A percentile compares a stretch with the other conserved stretches of the same genome.
Conservation (phyloP, 2,113 vertebrate species). For the Menidia beryllina region DNA sequence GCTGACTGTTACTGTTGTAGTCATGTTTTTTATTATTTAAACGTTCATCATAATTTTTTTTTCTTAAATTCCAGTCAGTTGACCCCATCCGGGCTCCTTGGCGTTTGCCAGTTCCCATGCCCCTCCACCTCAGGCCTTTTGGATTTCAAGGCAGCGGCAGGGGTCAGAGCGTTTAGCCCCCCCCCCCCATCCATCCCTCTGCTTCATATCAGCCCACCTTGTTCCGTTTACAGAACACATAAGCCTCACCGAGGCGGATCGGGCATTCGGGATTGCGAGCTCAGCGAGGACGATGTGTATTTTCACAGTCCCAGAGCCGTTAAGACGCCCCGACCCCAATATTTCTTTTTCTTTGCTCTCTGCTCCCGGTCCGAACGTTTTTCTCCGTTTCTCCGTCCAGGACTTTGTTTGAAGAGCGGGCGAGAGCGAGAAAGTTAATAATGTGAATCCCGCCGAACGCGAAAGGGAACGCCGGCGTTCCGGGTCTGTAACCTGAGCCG, state of each 20-base stretch:
- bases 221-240: constrained; percentile 30
- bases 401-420: constrained; percentile 64
- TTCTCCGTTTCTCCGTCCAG: neutral
- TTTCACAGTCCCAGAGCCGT: constrained; percentile 36
- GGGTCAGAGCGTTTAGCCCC: constrained; percentile 28
- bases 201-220: constrained; percentile 30
- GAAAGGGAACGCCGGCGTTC: constrained; percentile 24
- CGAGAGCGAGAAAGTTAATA: constrained; percentile 57
- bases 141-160: constrained; percentile 12
- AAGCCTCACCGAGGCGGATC: constrained; percentile 31
- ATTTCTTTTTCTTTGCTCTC: constrained; percentile 7
- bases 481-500: constrained; percentile 55
- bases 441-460: constrained; percentile 55
- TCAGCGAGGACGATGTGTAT: constrained; percentile 44
- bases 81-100: constrained; percentile 17
- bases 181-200: neutral
- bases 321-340: neutral
- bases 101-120: neutral
- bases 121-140: constrained; percentile 5
- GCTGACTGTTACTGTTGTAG: neutral
- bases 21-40: neutral
- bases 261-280: constrained; percentile 28
- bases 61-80: constrained; percentile 2
- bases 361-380: neutral
- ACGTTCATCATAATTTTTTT: too few relatives aligned